Percentiles rank a stretch among this genome's conserved stretches.
Conservation (phyloP, 2,797 vertebrate genomes). For the Discoglossus pictus region DNA sequence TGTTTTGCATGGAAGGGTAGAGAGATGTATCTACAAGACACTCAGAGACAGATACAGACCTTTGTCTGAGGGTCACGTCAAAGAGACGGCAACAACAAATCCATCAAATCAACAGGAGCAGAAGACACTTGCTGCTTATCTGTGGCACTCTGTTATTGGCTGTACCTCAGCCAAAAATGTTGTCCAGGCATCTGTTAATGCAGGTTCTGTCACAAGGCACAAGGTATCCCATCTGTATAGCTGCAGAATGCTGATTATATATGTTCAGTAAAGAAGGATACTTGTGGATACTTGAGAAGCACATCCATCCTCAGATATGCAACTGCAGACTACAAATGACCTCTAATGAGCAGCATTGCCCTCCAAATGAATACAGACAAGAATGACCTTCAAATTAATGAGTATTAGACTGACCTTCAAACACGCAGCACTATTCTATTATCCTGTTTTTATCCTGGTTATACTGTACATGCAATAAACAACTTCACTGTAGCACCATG, state of each 20-base stretch:
- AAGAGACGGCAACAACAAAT: constrained; percentile 27
- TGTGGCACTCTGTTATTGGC: constrained; percentile 27
- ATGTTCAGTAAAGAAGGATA: not conserved
- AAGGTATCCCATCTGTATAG: constrained; percentile 32
- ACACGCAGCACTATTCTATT: not conserved
- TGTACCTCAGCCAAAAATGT: constrained; percentile 34
- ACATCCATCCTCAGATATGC: too few relatives aligned
- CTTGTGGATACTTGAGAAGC: not conserved
- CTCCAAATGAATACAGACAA: not conserved
- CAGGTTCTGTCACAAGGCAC: constrained; percentile 33
- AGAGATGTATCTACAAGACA: not conserved
- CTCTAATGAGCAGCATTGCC: not conserved
- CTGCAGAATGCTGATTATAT: constrained; percentile 22
- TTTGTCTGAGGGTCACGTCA: constrained; percentile 33
- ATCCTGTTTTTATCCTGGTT: too few relatives aligned
- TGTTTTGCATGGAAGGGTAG: constrained; percentile 1
- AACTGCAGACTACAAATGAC: not conserved
- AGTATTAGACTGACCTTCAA: constrained; percentile 17
- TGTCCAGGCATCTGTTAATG: constrained; percentile 42
- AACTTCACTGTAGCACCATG: too few relatives aligned
- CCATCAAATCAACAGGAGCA: constrained; percentile 44
- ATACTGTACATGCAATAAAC: too few relatives aligned
- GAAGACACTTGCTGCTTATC: constrained; percentile 38
- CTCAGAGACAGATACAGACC: constrained; percentile 28
- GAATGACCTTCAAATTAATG: constrained; percentile 7